phyloP scores from a whole-genome alignment of 2,113 vertebrate species.

The Miniopterus natalensis region DNA sequence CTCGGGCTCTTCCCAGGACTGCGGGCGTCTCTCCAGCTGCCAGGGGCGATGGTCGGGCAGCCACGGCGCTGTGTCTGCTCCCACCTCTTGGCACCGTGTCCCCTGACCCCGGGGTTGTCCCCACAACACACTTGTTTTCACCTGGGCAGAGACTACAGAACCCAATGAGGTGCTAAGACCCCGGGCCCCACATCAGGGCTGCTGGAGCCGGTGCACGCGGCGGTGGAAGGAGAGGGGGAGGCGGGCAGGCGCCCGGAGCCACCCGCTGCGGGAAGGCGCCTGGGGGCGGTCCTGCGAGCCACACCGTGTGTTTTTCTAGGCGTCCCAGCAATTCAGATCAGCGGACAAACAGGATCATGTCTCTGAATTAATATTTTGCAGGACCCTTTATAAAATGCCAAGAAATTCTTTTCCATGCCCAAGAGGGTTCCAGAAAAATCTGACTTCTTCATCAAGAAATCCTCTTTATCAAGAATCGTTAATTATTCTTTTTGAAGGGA shows the following conservation, averaged over 20 bases:
- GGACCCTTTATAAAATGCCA: not conserved
- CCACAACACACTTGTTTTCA: not conserved
- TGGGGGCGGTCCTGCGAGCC: accelerated
- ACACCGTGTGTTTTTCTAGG: accelerated
- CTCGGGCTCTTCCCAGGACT: not conserved
- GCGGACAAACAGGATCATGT: not conserved
- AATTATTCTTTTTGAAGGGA: not conserved
- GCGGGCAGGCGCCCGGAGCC: not conserved
- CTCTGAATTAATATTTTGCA: not conserved
- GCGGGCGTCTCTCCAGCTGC: not conserved
- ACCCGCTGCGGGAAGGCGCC: not conserved
- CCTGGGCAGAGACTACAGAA: not conserved
- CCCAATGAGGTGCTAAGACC: not conserved
- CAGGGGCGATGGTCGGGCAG: not conserved
- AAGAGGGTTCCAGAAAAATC: not conserved
- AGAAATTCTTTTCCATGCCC: not conserved
- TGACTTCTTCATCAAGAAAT: not conserved
- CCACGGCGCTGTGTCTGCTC: not conserved
- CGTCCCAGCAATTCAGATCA: not conserved
- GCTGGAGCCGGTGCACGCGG: accelerated
- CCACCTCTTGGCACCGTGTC: not conserved
- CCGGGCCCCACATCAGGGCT: not conserved
- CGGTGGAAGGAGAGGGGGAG: not conserved
- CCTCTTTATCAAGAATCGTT: not conserved
- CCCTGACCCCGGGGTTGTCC: not conserved